Evolutionary conservation across 1,140 invertebrate species (phyloP), one percentile per base, ranked within the genome.

Genomic region (Rhyacophila brunnea): DNA sequence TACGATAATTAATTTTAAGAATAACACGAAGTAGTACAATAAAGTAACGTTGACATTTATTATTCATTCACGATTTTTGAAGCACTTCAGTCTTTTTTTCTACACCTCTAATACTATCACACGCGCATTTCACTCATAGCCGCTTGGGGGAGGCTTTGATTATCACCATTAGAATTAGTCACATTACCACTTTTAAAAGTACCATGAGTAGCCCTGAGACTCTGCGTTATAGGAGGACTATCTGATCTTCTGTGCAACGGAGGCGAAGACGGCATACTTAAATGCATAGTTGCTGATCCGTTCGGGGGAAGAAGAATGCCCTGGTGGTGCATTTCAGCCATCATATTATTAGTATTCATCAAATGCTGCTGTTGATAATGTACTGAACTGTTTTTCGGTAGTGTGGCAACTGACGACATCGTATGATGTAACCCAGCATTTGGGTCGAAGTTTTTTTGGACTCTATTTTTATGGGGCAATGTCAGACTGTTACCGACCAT

Each of bases 121-220:
- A 91, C 89, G 73, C 88, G 80, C 88, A 91, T 91, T 77, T 91
- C 89, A 68, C 85, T 87, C 69, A 90, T 90, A 34, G 87, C 85
- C 34, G 87, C 86, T 67, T 89, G 87, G 15, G 87, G 87, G 62
- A 89, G 80, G 55, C 67, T 73, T 35, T 64, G 57, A 42, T 59
- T 59, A 18, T 60, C 58, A 6, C 58, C 62, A 18, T 57, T 64
- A 6, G 71, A 53, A 18, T 59, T 66, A 42, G 70, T 72, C 48
- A 72, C 60, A 51, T 74, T 77, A 2, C 73, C 72, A 42, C 74
- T 67, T 38, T 76, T 71, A 9, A 79, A 68, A 19, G 77, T 79
- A 0, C 75, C 77, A 48, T 78, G 75, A 28, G 73, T 68, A 0
- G 59, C 55, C 28, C 65, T 47, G 9, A 60, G 17, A 35, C 65